phyloP scores from a whole-genome alignment of 2,113 vertebrate genomes.

The Porphyrio hochstetteri region DNA sequence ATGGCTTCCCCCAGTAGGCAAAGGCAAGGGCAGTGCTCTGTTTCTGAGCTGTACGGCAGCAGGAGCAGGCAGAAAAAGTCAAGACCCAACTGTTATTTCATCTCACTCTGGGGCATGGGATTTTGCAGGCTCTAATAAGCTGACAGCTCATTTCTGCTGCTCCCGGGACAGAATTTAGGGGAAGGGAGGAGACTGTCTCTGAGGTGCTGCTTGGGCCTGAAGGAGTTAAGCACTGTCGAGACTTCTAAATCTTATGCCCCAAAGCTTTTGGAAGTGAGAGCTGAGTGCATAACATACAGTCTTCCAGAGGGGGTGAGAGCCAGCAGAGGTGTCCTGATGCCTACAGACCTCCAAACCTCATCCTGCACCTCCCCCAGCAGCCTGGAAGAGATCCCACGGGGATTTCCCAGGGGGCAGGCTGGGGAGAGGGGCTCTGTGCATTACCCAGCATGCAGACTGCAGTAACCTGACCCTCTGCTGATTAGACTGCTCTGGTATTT shows the following conservation, averaged over 20 bases:
- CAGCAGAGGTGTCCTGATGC: not conserved
- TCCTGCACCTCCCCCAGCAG: not conserved
- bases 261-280: not conserved
- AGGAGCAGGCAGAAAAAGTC: not conserved
- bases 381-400: not conserved
- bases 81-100: not conserved
- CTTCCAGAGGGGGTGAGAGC: not conserved
- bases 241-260: not conserved
- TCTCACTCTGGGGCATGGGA: not conserved
- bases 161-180: not conserved
- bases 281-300: not conserved
- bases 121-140: not conserved
- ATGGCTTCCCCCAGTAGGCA: not conserved
- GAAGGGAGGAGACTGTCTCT: not conserved
- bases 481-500: slow-evolving; percentile 28
- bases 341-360: not conserved
- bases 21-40: not conserved
- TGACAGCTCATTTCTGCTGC: not conserved
- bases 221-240: not conserved
- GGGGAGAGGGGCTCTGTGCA: not conserved
- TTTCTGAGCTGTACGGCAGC: not conserved
- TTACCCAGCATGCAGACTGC: rapidly evolving
- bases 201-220: not conserved
- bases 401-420: not conserved
- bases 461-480: not conserved